Evolutionary conservation across 2,797 vertebrate species (phyloP), one percentile per base, ranked within the genome.

Genomic region (Pseudocheirus occidentalis): DNA sequence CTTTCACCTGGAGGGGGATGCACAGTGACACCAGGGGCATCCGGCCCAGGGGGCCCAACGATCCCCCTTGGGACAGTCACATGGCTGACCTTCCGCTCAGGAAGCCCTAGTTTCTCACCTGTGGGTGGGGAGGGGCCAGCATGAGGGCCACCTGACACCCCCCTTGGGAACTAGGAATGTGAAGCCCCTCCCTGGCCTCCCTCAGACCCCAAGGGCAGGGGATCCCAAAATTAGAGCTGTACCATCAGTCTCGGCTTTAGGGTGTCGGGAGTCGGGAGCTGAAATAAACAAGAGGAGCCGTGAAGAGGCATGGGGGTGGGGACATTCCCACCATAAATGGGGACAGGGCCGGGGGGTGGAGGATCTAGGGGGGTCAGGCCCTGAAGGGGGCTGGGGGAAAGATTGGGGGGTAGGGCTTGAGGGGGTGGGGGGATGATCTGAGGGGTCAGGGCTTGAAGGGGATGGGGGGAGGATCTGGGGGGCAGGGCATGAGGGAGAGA

Each of bases 181-280:
- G 40, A 7, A 89, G 81, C 9, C 87, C 57, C 24, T 58, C 29
- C 59, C 29, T 10, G 21, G 53, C 53, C n/a, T 4, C 50, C 28
- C n/a, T 66, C 31, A 34, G 73, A 46, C 73, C 73, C 73, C 18
- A 16, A 66, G 62, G 62, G 31, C 59, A 52, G 12, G 16, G 94
- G 93, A 13, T 54, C 62, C 95, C 50, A 52, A 62, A n/a, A 93
- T 92, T 2, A 54, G 91, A 58, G 53, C 31, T 31, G 93, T 98
- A 98, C 98, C 98, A 29, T 98, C 97, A 96, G 91, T n/a, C 62
- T 98, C 98, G 0, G 5, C 66, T 97, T 96, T 98, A 11, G 52
- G 95, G 94, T 98, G 97, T 91, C 98, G 97, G 50, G 95, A 93
- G 93, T 98, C 98, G 21, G 96, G 95, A 90, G 55, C 96, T 98